phyloP scores from a whole-genome alignment of 2,113 vertebrate species.

The Lophius piscatorius region DNA sequence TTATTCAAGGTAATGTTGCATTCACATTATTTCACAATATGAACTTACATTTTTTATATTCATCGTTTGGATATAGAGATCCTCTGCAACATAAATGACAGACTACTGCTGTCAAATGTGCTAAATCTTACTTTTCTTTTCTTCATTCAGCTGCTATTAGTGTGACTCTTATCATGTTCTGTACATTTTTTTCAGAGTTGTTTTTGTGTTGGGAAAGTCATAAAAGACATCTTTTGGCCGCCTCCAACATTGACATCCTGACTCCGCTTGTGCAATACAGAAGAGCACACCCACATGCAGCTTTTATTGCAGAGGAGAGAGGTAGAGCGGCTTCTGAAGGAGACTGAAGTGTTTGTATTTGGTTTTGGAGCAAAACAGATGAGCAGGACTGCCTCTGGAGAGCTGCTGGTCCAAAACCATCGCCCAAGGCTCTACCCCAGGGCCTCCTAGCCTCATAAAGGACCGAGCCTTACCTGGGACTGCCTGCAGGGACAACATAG shows the following conservation, averaged over 20 bases:
- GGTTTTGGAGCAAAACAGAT: too few species aligned
- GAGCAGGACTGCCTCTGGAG: conserved; percentile 47
- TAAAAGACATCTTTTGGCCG: conserved; percentile 54
- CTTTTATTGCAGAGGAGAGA: conserved; percentile 4
- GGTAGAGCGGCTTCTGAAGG: not conserved
- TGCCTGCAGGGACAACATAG: conserved; percentile 48
- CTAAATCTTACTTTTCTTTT: not conserved
- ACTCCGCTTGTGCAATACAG: conserved; percentile 39
- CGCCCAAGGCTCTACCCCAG: conserved; percentile 39
- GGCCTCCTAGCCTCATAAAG: conserved; percentile 24
- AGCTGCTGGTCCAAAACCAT: conserved; percentile 30
- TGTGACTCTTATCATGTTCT: conserved; percentile 7
- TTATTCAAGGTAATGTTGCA: too few species aligned
- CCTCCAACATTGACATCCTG: conserved; percentile 52
- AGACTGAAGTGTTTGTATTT: too few species aligned
- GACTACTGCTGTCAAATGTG: too few species aligned
- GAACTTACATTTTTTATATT: too few species aligned
- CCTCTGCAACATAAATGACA: too few species aligned
- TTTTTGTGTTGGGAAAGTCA: conserved; percentile 40
- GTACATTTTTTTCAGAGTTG: conserved; percentile 43
- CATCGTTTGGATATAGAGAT: too few species aligned
- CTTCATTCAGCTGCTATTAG: too few species aligned
- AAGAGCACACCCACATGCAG: conserved; percentile 61
- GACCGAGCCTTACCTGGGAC: conserved; percentile 35
- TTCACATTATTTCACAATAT: too few species aligned